These are phyloP conservation scores for silkworm (Bombyx mori) DNA, from an alignment of 1,140 invertebrate species.

Conservation along the genomic window DNA sequence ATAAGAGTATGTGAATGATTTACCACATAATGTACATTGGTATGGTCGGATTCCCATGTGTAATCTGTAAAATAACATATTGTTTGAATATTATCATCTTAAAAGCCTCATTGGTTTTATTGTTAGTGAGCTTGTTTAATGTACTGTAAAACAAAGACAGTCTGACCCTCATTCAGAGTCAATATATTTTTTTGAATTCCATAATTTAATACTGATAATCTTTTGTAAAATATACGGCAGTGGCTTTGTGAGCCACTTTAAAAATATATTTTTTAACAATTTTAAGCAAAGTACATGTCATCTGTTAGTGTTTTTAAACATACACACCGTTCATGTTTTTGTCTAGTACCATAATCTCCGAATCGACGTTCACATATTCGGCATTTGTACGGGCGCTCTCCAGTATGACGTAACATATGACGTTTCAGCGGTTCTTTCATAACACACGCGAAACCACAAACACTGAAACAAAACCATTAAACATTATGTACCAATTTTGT, in stretches of 20 bases:
- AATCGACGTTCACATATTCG: constrained; percentile 77
- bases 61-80: constrained; percentile 31
- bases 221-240: too few species aligned
- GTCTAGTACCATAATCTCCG: constrained; percentile 72
- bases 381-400: constrained; percentile 77
- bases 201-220: too few species aligned
- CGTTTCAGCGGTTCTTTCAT: constrained; percentile 69
- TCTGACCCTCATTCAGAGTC: too few species aligned
- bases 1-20: constrained; percentile 81
- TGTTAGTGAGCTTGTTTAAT: too few species aligned
- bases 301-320: neutral
- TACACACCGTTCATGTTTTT: constrained; percentile 70
- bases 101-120: too few species aligned
- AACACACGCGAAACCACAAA: constrained; percentile 46
- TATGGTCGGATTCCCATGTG: constrained; percentile 79
- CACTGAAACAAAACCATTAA: constrained; percentile 13
- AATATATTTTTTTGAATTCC: too few species aligned
- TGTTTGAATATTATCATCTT: too few species aligned
- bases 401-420: constrained; percentile 72
- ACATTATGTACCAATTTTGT: neutral
- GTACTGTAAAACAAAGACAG: too few species aligned
- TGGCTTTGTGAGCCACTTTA: too few species aligned
- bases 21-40: constrained; percentile 79
- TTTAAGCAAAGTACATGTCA: neutral
- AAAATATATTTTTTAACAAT: too few species aligned